Base-by-base conservation (phyloP, 92 coral and sea anemone species). In the Epizoanthus illoricatus region DNA sequence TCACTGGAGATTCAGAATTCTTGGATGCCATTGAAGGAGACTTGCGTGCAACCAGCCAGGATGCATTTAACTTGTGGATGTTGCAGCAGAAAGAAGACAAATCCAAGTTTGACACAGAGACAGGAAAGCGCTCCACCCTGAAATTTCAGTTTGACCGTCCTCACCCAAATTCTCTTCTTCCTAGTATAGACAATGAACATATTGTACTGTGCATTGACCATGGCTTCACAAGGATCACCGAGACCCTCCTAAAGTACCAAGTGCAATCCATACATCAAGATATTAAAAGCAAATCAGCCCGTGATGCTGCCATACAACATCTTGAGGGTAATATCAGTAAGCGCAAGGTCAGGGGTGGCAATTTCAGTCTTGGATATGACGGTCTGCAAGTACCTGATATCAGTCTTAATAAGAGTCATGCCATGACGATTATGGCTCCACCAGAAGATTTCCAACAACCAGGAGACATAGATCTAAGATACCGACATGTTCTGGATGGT, bases 351-450 rank as follows among this genome's bases (percentile, higher is more conserved):
- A 28, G 82, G 24, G 70, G 70, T 5, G 82, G 82, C 9, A 60
- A 76, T 15, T 76, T 76, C 65, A 47, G n/a, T 9, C 47, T 76
- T 16, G 33, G 67, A 21, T 23, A 56, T 1, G 54, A 76, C 59
- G 49, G 67, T 13, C 16, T 43, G 4, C 49, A 76, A 41, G 67
- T 76, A 7, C 67, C 56, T 54, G 82, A 76, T 16, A 47, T 76
- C 68, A 76, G 82, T 28, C 57, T 76, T 2, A 76, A 76, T 49
- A 76, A 76, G 70, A 56, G 49, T 52, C 82, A 76, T 15, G 82
- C 82, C 17, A 15, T 19, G 11, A 76, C 82, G 18, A 76, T 76
- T 52, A 11, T 76, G 68, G 82, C 82, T 11, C 52, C 82, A 13
- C 70, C 82, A 24, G 67, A 56, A n/a, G 82, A 56, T 16, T 76